phyloP scores from a whole-genome alignment of 2,113 vertebrate genomes.

The Austrofundulus limnaeus region DNA sequence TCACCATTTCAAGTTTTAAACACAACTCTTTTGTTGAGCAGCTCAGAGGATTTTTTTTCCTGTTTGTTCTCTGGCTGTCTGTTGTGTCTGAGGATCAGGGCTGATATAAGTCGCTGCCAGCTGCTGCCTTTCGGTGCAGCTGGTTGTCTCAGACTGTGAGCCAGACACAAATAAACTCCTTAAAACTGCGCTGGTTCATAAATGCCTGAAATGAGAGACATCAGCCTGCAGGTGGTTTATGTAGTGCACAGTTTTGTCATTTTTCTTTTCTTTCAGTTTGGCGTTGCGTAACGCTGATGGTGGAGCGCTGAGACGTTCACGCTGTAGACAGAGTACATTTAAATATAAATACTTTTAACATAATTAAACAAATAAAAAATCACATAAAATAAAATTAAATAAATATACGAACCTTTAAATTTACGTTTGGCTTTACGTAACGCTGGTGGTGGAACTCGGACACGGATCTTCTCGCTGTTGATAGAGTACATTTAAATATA shows the following conservation, averaged over 20 bases:
- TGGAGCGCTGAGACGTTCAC: too few relatives aligned
- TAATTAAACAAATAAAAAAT: too few relatives aligned
- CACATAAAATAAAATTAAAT: too few relatives aligned
- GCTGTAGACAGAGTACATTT: too few relatives aligned
- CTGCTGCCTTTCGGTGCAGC: constrained; percentile 23
- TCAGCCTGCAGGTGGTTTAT: constrained; percentile 15
- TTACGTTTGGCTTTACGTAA: too few relatives aligned
- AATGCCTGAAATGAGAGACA: constrained; percentile 13
- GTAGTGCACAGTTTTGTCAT: background rate
- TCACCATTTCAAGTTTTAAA: constrained; percentile 35
- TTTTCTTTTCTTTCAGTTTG: background rate
- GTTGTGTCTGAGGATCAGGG: constrained; percentile 30
- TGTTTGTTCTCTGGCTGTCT: constrained; percentile 16
- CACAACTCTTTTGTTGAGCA: constrained; percentile 24
- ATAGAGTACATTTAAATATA: too few relatives aligned
- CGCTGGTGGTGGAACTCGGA: too few relatives aligned
- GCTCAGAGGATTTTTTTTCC: constrained; percentile 29
- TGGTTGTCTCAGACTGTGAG: background rate
- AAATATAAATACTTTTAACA: too few relatives aligned
- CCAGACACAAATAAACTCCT: constrained; percentile 24
- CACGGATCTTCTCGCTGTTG: too few relatives aligned
- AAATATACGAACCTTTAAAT: too few relatives aligned
- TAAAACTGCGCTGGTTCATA: constrained; percentile 12
- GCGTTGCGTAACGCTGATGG: too few relatives aligned
- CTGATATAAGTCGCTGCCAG: constrained; percentile 39